Base-by-base conservation (phyloP, 2,797 vertebrate genomes). In the Poecilia velifera region DNA sequence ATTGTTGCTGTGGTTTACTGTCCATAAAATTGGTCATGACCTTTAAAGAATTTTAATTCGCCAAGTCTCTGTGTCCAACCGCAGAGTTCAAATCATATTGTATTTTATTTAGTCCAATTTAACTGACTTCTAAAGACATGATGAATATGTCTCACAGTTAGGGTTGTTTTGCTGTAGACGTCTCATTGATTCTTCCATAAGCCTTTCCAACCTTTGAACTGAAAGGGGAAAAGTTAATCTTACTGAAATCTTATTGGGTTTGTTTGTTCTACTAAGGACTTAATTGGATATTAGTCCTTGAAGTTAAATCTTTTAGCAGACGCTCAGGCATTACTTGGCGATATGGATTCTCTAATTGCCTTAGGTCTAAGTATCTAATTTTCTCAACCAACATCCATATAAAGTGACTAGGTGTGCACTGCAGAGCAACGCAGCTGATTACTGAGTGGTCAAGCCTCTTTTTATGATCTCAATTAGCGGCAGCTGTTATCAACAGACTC, bases 211-310 rank as follows among this genome's bases (percentile, higher is more conserved):
- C 86, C 76, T 79, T 64, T 82, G 68, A 78, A 84, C 73, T 72
- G 47, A 89, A 86, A 90, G 86, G 85, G 88, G 84, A 91, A 89
- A 55, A 84, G 86, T 79, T 74, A 82, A 84, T 90, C 74, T 82
- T 86, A 93, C 88, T 73, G 79, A 90, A 85, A 88, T 81, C 73
- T 81, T 77, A 90, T 80, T 82, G 84, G 57, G 73, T 86, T 53
- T 31, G 89, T 91, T 81, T 89, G 91, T 91, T 84, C 64, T 77
- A 76, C 72, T 79, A 72, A 74, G 36, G 84, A 89, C 89, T 87
- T 93, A 93, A 93, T 91, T 90, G 84, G 78, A 82, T 79, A 84
- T 92, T 88, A 86, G 83, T 90, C 77, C 76, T 82, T 83, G 68
- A 91, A 80, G 83, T 89, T 79, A 84, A 74, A 82, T 45, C 78